Evolutionary conservation across 2,888 invertebrate species (phyloP).

Genomic region (Xestoiulus laeticollis): DNA sequence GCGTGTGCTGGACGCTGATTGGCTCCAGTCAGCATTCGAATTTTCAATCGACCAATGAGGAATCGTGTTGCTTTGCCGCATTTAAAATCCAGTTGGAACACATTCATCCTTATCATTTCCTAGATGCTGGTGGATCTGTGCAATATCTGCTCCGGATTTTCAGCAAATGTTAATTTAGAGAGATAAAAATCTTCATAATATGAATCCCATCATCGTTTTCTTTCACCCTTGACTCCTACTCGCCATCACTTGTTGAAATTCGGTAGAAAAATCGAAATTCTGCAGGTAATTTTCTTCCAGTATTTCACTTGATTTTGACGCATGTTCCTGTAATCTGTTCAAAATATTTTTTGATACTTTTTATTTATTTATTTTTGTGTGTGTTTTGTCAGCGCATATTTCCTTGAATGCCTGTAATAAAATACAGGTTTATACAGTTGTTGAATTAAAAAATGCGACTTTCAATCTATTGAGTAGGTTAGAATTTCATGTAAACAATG

Average conservation of each 20-base stretch:
- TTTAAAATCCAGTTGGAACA: conserved; percentile 10
- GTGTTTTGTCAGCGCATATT: too few species aligned
- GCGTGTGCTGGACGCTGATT: background rate
- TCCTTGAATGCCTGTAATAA: too few species aligned
- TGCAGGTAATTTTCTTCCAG: background rate
- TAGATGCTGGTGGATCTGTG: background rate
- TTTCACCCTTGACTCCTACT: background rate
- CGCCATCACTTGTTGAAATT: background rate
- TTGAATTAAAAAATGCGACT: too few species aligned
- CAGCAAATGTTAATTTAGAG: too few species aligned
- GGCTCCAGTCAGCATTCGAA: background rate
- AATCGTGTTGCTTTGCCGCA: background rate
- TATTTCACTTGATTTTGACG: background rate
- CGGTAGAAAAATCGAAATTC: background rate
- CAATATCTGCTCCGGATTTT: too few species aligned
- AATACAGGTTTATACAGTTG: too few species aligned
- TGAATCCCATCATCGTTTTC: too few species aligned
- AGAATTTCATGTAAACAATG: too few species aligned
- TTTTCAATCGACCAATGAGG: background rate
- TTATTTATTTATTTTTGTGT: background rate
- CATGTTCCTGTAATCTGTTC: background rate
- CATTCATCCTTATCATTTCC: background rate
- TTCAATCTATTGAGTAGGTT: too few species aligned
- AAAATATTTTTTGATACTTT: background rate
- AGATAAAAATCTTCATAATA: background rate